A percentile compares a stretch with the other conserved stretches of the same genome.
Conservation (phyloP, 2,113 vertebrate species). For the Hippocampus zosterae region DNA sequence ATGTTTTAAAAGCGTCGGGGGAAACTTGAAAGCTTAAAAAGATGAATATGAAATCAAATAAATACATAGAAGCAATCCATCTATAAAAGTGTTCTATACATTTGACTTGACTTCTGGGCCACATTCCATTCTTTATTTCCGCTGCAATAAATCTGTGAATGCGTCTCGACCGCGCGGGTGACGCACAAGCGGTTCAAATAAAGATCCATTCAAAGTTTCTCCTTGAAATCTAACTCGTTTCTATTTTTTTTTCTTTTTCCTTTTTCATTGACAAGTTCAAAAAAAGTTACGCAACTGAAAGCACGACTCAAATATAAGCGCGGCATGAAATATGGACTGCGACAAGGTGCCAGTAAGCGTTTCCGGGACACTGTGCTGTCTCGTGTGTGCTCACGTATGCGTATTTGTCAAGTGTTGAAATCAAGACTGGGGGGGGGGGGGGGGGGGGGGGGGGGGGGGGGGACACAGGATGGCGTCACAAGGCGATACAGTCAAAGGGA, state of each 20-base stretch:
- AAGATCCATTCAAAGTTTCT: slow-evolving; percentile 15
- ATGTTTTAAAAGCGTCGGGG: background rate
- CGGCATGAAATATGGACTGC: slow-evolving; percentile 42
- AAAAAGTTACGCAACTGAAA: slow-evolving; percentile 18
- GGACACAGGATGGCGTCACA: slow-evolving; percentile 20
- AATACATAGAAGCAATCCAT: background rate
- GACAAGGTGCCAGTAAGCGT: background rate
- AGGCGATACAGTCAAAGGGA: slow-evolving; percentile 20
- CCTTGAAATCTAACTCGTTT: background rate
- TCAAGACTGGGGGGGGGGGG: slow-evolving; percentile 8
- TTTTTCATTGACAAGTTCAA: background rate
- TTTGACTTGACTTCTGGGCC: slow-evolving; percentile 24
- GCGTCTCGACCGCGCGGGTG: background rate
- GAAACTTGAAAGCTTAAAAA: background rate
- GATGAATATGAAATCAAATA: too few relatives aligned
- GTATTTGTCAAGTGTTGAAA: slow-evolving; percentile 26
- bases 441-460: background rate
- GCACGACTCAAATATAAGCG: slow-evolving; percentile 9
- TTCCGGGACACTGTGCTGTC: slow-evolving; percentile 32
- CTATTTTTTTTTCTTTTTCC: background rate
- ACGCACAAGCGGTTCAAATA: background rate
- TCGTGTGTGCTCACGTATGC: slow-evolving; percentile 3
- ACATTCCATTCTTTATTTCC: slow-evolving; percentile 23
- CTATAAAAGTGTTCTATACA: background rate
- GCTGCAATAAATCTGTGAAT: slow-evolving; percentile 20